Percentiles rank a stretch among this genome's conserved stretches.
phyloP scores from a whole-genome alignment of 1,140 invertebrate species.

The Lerema accius region DNA sequence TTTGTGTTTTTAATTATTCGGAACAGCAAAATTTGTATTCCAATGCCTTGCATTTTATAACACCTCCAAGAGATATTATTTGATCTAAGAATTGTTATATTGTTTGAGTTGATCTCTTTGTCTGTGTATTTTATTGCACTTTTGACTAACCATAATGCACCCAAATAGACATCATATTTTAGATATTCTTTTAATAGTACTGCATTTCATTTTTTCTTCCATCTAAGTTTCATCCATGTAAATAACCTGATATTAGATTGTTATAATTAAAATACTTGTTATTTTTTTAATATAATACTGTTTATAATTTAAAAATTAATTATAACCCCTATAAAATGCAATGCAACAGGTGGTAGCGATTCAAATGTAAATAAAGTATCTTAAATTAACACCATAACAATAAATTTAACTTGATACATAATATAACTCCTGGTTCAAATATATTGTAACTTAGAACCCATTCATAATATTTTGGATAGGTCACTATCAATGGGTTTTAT shows the following conservation, averaged over 20 bases:
- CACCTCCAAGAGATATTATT: slow-evolving; percentile 88
- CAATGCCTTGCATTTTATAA: slow-evolving; percentile 91
- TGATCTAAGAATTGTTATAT: slow-evolving; percentile 60
- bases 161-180: neutral
- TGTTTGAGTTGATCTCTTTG: slow-evolving; percentile 13
- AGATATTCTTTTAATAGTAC: neutral
- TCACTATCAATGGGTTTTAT: no score
- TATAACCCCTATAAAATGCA: no score
- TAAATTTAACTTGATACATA: no score
- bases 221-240: neutral
- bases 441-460: no score
- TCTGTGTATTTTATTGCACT: slow-evolving; percentile 1
- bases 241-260: neutral
- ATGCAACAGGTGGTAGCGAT: no score
- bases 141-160: neutral
- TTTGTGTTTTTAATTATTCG: slow-evolving; percentile 77
- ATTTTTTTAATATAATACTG: no score
- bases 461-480: no score
- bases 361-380: no score
- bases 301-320: no score
- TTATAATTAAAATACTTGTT: no score
- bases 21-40: slow-evolving; percentile 86
- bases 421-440: no score
- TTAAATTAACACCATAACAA: no score
- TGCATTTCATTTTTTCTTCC: neutral